These are phyloP conservation scores for Thymallus thymallus DNA, from an alignment of 2,113 vertebrate genomes.

Conservation along the genomic window DNA sequence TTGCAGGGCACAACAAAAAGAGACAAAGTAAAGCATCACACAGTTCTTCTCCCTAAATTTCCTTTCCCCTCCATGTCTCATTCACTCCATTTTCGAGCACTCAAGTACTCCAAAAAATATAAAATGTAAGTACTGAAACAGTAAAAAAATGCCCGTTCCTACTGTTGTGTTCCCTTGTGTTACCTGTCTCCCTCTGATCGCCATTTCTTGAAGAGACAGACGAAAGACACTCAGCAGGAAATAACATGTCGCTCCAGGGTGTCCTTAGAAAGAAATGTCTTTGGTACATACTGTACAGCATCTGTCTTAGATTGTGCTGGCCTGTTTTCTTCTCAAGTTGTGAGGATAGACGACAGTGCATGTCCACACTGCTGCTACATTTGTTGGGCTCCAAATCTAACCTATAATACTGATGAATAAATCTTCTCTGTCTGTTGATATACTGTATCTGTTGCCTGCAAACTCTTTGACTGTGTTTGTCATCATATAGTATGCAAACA, in stretches of 20 bases:
- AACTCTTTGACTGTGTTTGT: conserved; percentile 9
- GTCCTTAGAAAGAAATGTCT: conserved; percentile 2
- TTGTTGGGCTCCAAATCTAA: not conserved
- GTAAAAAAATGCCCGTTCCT: too few relatives aligned
- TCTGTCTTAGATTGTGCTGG: conserved; percentile 44
- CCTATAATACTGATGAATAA: not conserved
- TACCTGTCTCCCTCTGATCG: conserved; percentile 7
- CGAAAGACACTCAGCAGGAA: not conserved
- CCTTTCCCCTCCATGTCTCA: too few relatives aligned
- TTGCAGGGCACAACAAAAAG: too few relatives aligned
- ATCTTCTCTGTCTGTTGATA: not conserved
- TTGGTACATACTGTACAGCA: conserved; percentile 20
- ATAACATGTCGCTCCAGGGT: not conserved
- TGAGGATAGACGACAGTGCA: not conserved
- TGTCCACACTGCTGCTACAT: not conserved
- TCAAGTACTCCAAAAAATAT: too few relatives aligned
- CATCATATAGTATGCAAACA: not conserved
- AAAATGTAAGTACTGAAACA: too few relatives aligned
- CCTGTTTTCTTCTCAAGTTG: conserved; percentile 16
- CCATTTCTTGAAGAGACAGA: conserved; percentile 7
- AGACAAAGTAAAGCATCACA: too few relatives aligned
- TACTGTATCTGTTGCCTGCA: not conserved
- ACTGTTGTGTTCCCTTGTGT: not conserved
- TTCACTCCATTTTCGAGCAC: too few relatives aligned
- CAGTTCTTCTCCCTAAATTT: too few relatives aligned